Base-by-base conservation (phyloP, 1,140 invertebrate genomes). In the Nylanderia fulva region DNA sequence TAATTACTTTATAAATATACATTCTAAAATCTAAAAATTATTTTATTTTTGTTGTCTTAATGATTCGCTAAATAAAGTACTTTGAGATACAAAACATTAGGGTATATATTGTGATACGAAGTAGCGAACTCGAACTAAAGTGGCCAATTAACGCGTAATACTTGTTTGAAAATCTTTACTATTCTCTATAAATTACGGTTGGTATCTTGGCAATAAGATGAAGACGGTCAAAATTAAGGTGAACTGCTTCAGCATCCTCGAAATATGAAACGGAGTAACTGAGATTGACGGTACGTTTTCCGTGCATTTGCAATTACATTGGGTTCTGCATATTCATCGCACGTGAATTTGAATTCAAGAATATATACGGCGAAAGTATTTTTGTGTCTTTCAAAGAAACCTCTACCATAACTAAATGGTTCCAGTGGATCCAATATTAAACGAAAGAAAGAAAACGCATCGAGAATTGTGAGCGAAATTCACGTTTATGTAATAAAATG, bases 71-170 rank as follows among this genome's bases (percentile, higher is more conserved):
- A 45, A 21, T 58, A 60, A 60, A 58, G 27, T 11, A 0, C 2
- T 54, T 79, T 11, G 7, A 8, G 5, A 18, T n/a, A n/a, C 18
- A 61, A 61, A 84, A 84, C 33, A 52, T 54, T 48, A 11, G 15
- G 39, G 84, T 88, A 39, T n/a, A 86, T 75, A 76, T 72, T 63
- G 45, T 56, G 8, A 13, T 42, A 48, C 18, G 1, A 86, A 64
- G 60, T 18, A 63, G n/a, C 36, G 18, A 29, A 4, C 27, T 45
- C 36, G 48, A 29, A 33, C 36, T n/a, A 58, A 88, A 75, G n/a
- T 75, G 36, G 60, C 85, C 74, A 86, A 88, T 88, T 84, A 88
- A 75, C 58, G 52, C 56, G 64, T 79, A 88, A 84, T 86, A 76
- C 69, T 66, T 33, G 61, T 74, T 85, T 33, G 27, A 87, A 85